phyloP scores from a whole-genome alignment of 2,113 vertebrate species.

The Hemibagrus wyckioides region DNA sequence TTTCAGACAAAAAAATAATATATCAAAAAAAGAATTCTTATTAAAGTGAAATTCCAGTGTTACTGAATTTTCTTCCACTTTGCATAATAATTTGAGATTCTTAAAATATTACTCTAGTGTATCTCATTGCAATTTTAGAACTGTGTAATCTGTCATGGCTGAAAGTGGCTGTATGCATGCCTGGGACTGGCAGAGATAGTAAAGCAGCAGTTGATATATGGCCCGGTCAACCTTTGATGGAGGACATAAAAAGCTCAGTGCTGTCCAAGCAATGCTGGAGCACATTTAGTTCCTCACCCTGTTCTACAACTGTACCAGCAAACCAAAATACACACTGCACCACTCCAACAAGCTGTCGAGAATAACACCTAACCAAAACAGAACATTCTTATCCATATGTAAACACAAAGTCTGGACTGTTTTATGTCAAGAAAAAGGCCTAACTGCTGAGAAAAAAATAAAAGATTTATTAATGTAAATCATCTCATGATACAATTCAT shows the following conservation, averaged over 20 bases:
- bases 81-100: neutral
- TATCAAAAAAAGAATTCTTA: neutral
- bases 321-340: conserved; percentile 11
- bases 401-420: conserved; percentile 1
- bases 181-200: conserved; percentile 9
- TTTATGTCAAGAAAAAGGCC: neutral
- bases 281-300: conserved; percentile 7
- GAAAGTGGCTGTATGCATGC: conserved; percentile 20
- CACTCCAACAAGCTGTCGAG: neutral
- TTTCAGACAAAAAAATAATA: neutral
- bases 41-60: neutral
- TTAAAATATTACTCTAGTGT: conserved; percentile 10
- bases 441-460: neutral
- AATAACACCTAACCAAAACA: neutral
- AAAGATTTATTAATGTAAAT: neutral
- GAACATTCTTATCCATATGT: neutral
- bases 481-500: neutral
- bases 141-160: neutral
- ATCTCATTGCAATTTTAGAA: conserved; percentile 1
- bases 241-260: conserved; percentile 26
- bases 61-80: conserved; percentile 11
- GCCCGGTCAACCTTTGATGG: conserved; percentile 39
- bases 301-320: neutral
- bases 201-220: conserved; percentile 35
- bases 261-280: conserved; percentile 22